Conservation (phyloP, 1,140 invertebrate species). For the Mylabris phalerata region DNA sequence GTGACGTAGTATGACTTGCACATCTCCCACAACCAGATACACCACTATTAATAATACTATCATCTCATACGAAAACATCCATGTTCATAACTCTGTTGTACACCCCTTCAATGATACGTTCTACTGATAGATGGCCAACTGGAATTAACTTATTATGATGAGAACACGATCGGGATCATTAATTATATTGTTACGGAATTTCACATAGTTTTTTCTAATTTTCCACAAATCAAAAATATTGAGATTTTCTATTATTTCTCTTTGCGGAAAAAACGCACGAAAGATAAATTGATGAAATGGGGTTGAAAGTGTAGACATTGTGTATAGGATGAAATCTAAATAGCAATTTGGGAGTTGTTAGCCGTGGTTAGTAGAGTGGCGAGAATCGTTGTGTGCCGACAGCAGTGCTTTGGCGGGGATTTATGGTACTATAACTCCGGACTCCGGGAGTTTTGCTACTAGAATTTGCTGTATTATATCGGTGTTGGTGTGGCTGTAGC, state of each 20-base stretch:
- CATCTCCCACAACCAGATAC: conserved; percentile 35
- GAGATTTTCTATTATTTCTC: background rate
- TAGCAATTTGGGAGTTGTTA: conserved; percentile 41
- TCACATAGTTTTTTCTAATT: no score
- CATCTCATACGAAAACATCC: conserved; percentile 28
- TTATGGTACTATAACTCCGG: conserved; percentile 33
- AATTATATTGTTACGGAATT: no score
- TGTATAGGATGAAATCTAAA: conserved; percentile 29
- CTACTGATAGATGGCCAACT: no score
- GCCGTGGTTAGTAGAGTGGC: conserved; percentile 39
- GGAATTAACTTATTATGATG: no score
- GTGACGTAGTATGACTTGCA: conserved; percentile 41
- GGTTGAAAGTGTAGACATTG: background rate
- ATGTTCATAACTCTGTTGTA: conserved; percentile 24
- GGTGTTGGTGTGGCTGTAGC: conserved; percentile 18
- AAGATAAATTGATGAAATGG: conserved; percentile 10
- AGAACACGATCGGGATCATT: no score
- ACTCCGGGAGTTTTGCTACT: conserved; percentile 12
- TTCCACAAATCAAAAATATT: no score
- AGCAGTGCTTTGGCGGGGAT: conserved; percentile 31
- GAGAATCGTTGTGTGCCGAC: conserved; percentile 32
- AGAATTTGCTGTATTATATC: background rate
- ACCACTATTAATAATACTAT: conserved; percentile 40
- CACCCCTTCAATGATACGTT: background rate
- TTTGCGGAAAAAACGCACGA: background rate